These are phyloP conservation scores for Limnodromus scolopaceus DNA, from an alignment of 2,797 vertebrate genomes.

Conservation along the genomic window DNA sequence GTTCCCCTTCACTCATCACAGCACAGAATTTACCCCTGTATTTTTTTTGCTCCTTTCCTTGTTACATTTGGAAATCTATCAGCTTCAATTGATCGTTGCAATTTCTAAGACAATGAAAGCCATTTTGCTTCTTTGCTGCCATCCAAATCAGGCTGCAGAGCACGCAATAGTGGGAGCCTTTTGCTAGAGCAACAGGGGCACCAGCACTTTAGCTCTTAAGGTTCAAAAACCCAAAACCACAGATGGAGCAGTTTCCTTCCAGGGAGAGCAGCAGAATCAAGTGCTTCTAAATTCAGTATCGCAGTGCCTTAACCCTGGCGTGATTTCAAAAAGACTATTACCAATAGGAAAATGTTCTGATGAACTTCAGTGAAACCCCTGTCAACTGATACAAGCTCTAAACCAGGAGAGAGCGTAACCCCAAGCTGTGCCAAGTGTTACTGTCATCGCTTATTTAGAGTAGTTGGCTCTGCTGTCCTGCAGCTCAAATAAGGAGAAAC, in stretches of 20 bases:
- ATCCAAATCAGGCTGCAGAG: background rate
- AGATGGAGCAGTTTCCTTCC: accelerated
- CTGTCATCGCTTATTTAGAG: no score
- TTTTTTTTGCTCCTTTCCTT: background rate
- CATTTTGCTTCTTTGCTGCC: background rate
- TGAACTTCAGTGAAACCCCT: background rate
- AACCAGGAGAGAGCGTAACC: accelerated
- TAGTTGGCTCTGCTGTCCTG: background rate
- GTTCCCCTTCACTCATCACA: background rate
- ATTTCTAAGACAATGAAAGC: background rate
- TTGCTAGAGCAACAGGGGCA: background rate
- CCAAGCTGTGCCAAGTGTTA: background rate
- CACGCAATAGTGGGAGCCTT: accelerated
- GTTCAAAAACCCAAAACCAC: background rate
- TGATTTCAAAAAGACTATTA: no score
- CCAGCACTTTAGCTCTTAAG: background rate
- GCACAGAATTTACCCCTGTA: background rate
- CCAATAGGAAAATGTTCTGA: background rate
- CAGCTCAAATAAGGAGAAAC: background rate
- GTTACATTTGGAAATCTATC: background rate
- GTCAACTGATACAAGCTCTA: background rate
- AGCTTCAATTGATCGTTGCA: background rate
- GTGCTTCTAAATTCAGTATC: background rate
- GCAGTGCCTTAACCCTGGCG: background rate
- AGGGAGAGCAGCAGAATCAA: background rate